Base-by-base conservation (phyloP, 2,797 vertebrate genomes). In the Hippocampus kuda region DNA sequence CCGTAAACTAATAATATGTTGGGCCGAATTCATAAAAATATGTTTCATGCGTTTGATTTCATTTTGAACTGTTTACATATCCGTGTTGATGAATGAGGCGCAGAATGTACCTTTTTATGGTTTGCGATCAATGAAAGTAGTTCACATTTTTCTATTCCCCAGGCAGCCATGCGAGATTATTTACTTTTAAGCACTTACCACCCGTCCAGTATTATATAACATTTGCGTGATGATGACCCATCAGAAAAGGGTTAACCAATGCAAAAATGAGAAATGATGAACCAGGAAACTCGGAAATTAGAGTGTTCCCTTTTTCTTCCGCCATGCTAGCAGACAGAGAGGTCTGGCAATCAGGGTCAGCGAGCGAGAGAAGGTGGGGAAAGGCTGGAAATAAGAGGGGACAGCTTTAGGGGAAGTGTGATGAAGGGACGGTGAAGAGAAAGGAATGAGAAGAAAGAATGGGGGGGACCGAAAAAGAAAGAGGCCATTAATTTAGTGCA, bases 401-500 rank as follows among this genome's bases (percentile, higher is more conserved):
- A 74, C 65, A 66, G 70, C 71, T 70, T 69, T 78, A 75, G 79
- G 76, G 73, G 80, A 74, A 77, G 78, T 77, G 79, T 77, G 82
- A 84, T 76, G 75, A 81, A 70, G 70, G 74, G 76, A 85, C 75
- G 76, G 71, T 79, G 74, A 78, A 77, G 83, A 81, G 83, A 81
- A 75, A 77, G 85, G 84, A 82, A 81, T 70, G 77, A 80, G 72
- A 73, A 70, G 83, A 81, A 73, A 77, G 53, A 67, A 67, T 56
- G 65, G 77, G 80, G 34, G 34, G 76, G 81, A 85, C 79, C 81
- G 87, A 88, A 87, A 88, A 87, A 88, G 86, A 89, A 87, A 88
- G 86, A 85, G 84, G 85, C 83, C 88, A 88, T 90, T 90, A 88
- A 89, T 90, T 90, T 89, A 87, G 85, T 88, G 83, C 86, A 84